Conservation (phyloP, 2,888 invertebrate genomes). For the Volucella inflata region DNA sequence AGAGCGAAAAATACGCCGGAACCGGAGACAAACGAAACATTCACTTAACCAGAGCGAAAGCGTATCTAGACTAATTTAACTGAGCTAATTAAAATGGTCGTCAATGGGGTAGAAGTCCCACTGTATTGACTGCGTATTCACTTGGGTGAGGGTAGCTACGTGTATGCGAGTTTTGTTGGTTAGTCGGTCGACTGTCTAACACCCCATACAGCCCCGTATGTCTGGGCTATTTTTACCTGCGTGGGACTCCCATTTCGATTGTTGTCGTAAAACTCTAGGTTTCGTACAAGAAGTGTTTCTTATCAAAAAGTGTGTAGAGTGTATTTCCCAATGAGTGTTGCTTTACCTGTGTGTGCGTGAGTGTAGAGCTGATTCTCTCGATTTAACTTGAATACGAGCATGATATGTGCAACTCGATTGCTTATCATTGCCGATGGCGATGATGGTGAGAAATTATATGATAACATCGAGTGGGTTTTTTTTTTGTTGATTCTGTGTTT, state of each 20-base stretch:
- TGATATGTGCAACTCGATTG: constrained; percentile 32
- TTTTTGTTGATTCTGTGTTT: constrained; percentile 32
- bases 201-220: not conserved
- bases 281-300: constrained; percentile 46
- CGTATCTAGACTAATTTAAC: constrained; percentile 83
- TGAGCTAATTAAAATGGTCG: constrained; percentile 82
- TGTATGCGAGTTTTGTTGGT: not conserved
- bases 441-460: constrained; percentile 28
- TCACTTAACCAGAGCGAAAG: constrained; percentile 79
- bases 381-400: not conserved
- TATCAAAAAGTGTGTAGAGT: constrained; percentile 33
- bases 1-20: not conserved
- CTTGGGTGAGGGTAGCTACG: not conserved
- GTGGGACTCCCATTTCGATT: constrained; percentile 21
- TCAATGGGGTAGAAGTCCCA: constrained; percentile 11
- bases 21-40: constrained; percentile 19
- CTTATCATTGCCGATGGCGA: constrained; percentile 42
- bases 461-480: constrained; percentile 53
- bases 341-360: constrained; percentile 18
- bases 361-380: constrained; percentile 20
- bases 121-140: not conserved
- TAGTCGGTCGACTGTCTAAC: constrained; percentile 12
- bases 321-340: constrained; percentile 8
- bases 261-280: not conserved
- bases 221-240: not conserved